Evolutionary conservation across 2,797 vertebrate species (phyloP).

Genomic region (Chaunax sp.): DNA sequence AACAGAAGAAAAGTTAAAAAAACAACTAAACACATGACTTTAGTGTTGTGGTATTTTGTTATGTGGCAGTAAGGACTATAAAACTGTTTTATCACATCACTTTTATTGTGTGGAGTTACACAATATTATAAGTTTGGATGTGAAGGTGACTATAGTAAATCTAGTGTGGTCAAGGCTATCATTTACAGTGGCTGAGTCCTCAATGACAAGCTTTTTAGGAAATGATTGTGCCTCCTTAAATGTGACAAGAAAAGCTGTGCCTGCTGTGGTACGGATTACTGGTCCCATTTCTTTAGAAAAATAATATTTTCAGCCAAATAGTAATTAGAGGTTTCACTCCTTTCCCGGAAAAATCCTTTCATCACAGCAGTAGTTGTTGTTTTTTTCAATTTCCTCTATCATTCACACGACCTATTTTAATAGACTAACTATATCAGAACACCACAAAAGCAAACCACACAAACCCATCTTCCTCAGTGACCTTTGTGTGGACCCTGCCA

Average conservation of each 20-base stretch:
- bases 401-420: constrained; percentile 4
- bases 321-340: too few species aligned
- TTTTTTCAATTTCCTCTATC: not conserved
- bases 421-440: constrained; percentile 8
- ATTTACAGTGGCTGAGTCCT: not conserved
- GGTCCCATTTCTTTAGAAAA: constrained; percentile 5
- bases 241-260: not conserved
- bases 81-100: too few species aligned
- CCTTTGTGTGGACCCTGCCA: constrained; percentile 58
- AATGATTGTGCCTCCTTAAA: not conserved
- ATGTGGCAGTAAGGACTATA: not conserved
- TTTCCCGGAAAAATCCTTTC: not conserved
- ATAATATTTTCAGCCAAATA: not conserved
- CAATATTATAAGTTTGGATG: not conserved
- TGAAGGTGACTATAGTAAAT: not conserved
- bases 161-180: not conserved
- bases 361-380: not conserved
- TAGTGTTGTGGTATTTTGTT: not conserved
- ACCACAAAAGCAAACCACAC: constrained; percentile 8
- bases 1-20: not conserved
- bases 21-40: not conserved
- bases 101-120: not conserved
- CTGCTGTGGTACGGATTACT: not conserved
- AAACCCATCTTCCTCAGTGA: constrained; percentile 12
- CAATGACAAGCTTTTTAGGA: not conserved